Base-by-base conservation (phyloP, 2,888 invertebrate species). In the Andrena minutula region DNA sequence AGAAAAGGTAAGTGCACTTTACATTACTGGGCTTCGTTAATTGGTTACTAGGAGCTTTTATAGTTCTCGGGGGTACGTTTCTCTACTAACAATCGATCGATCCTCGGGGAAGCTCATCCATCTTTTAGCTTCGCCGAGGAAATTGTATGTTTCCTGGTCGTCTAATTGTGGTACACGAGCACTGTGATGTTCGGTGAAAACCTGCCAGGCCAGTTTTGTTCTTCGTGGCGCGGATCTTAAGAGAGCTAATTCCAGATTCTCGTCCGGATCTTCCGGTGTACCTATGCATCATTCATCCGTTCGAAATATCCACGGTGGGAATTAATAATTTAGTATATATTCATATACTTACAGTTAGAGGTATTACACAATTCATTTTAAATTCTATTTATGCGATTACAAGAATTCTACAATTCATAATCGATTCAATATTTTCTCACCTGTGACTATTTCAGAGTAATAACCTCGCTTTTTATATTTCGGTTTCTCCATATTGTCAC, bases 81-180 rank as follows among this genome's bases (percentile, higher is more conserved):
- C 35, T 7, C 20, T 68, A 26, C 95, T 94, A 91, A 96, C 96
- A 88, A 96, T 95, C 35, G 95, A 95, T 60, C 95, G 95, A 88
- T 96, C 96, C 86, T 95, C 95, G 61, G 95, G 94, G 82, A 95
- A 96, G 0, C 95, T 95, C 74, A 96, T 95, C 96, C 96, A 96
- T 83, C 96, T 94, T 61, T 96, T 96, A 0, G 96, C 96, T 0
- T 96, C 95, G 12, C 96, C 94, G 8, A 96, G 92, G 8, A 72
- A 95, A 89, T 79, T 94, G 94, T 0, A 94, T 92, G 79, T 93
- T 94, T 56, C 94, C 92, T 0, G 95, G 95, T 79, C 94, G 94
- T 69, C 20, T 47, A 85, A 79, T 2, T 95, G 94, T 56, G 93
- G 91, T 49, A 96, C 88, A 73, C 94, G 94, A 0, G 96, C 95